Evolutionary conservation across 1,140 invertebrate species (phyloP).

Genomic region (Lepeophtheirus salmonis): DNA sequence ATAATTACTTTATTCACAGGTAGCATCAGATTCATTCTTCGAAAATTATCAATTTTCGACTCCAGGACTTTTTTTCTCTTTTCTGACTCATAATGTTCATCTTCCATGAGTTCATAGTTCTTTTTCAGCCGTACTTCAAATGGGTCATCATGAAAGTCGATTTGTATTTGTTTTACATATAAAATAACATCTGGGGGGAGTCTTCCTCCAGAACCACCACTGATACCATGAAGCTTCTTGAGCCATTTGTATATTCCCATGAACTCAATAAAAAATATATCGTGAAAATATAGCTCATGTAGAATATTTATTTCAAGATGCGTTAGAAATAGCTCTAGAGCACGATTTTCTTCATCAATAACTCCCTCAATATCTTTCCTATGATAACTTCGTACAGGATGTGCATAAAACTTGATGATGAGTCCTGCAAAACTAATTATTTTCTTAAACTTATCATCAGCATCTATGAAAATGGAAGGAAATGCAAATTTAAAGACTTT

Average conservation of each 20-base stretch:
- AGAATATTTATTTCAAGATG: neutral
- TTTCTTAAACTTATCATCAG: neutral
- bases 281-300: conserved; percentile 1
- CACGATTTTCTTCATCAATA: neutral
- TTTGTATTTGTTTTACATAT: conserved; percentile 38
- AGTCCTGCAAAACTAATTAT: neutral
- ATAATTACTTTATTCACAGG: conserved; percentile 51
- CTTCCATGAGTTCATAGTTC: conserved; percentile 84
- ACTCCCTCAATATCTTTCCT: conserved; percentile 1
- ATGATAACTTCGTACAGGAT: neutral
- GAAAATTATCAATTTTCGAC: conserved; percentile 57
- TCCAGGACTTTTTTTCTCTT: conserved; percentile 78
- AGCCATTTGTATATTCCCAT: conserved; percentile 65
- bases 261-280: neutral
- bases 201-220: conserved; percentile 35
- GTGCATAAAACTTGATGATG: neutral
- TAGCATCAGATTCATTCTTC: conserved; percentile 56
- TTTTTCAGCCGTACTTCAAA: conserved; percentile 90
- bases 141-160: conserved; percentile 90
- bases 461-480: neutral
- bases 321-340: neutral
- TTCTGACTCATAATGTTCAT: conserved; percentile 85
- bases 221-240: conserved; percentile 53
- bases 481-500: neutral
- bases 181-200: conserved; percentile 20